Evolutionary conservation across 2,888 invertebrate species (phyloP), one percentile per base, ranked within the genome.

Genomic region (Drosophila mercatorum): DNA sequence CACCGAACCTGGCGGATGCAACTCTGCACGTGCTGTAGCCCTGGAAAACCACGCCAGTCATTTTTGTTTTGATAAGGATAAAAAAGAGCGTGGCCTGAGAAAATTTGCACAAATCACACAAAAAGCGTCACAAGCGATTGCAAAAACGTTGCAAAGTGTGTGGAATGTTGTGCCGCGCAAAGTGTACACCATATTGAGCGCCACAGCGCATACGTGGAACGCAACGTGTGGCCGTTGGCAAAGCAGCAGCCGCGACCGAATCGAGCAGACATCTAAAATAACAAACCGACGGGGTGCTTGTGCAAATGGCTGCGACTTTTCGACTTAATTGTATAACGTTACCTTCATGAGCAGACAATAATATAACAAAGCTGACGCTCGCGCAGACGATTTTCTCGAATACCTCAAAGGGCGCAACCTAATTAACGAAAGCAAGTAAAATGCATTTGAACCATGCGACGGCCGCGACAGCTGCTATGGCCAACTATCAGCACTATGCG

Each of bases 61-160:
- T 83, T 91, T 83, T 91, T 91, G 91, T 91, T 91, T 90, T 91
- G 91, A 91, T 91, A 91, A 86, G 89, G 90, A 90, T 91, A 90
- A 83, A 83, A 84, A 84, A 88, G 91, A 91, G 90, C 89, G 83
- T 90, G 89, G 83, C 88, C 83, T 91, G 78, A 78, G 79, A 88
- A 84, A 88, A 75, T 76, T 81, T 77, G 75, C 75, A 69, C 70
- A 86, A 74, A 81, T 66, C 58, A 66, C 46, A 73, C 57, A 78
- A 80, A 83, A 90, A 89, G 73, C 80, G 63, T 63, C 68, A 74
- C 77, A 80, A 83, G 68, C 61, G 67, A 78, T 66, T 72, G 78
- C 72, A 72, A 82, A 82, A 80, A 55, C 72, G 64, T 64, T 78
- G 75, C 67, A 82, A 83, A 83, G 71, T 75, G 75, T 72, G 69